A percentile compares a stretch with the other conserved stretches of the same genome.
Evolutionary conservation across 2,888 invertebrate species (phyloP).

Genomic region (Trypoxylon attenuatum): DNA sequence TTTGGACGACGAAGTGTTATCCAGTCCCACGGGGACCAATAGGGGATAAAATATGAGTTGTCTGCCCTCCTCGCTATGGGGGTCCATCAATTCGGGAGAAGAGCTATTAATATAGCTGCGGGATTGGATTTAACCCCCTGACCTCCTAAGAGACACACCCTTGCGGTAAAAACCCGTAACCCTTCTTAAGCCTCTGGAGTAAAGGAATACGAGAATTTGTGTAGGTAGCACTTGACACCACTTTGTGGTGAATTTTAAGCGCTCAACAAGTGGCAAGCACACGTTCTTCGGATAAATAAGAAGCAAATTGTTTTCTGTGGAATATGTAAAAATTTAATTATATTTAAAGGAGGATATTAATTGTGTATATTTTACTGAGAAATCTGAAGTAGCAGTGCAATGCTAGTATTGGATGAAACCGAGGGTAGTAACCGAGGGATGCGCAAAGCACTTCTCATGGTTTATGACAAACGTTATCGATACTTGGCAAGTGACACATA

Average conservation of each 20-base stretch:
- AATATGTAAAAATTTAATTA: too few species aligned
- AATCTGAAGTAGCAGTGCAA: too few species aligned
- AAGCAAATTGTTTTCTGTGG: background rate
- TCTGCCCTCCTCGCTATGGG: slow-evolving; percentile 50
- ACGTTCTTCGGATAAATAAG: background rate
- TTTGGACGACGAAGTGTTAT: slow-evolving; percentile 66
- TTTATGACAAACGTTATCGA: slow-evolving; percentile 71
- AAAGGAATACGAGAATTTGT: slow-evolving; percentile 21
- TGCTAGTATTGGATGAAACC: background rate
- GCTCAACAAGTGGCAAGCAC: slow-evolving; percentile 29
- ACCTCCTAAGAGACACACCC: slow-evolving; percentile 53
- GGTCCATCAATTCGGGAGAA: slow-evolving; percentile 70
- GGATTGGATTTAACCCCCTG: slow-evolving; percentile 64
- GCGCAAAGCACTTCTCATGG: slow-evolving; percentile 14
- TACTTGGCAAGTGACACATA: slow-evolving; percentile 71
- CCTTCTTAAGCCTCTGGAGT: slow-evolving; percentile 56
- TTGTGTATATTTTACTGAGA: background rate
- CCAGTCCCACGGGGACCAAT: slow-evolving; percentile 63
- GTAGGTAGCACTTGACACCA: slow-evolving; percentile 34
- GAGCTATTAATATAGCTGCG: slow-evolving; percentile 70
- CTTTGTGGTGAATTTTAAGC: slow-evolving; percentile 32
- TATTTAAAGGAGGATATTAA: background rate
- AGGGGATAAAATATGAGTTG: slow-evolving; percentile 66
- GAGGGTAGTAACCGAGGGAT: background rate
- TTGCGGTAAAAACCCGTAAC: slow-evolving; percentile 60